phyloP scores from a whole-genome alignment of 2,888 invertebrate species.

The Erebia epiphron region DNA sequence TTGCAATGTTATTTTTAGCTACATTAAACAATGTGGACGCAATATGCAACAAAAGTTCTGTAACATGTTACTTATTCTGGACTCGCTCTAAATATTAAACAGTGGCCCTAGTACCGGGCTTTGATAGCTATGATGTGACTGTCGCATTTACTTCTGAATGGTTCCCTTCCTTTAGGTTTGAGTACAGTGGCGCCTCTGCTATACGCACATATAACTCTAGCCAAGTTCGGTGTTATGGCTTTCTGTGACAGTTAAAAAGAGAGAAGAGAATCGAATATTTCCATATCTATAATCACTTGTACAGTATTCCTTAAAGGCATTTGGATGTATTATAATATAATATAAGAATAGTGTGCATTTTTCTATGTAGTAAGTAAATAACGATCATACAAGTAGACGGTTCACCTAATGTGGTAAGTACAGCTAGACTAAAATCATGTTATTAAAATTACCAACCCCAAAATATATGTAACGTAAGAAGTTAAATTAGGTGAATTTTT shows the following conservation, averaged over 20 bases:
- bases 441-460: too few relatives aligned
- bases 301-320: conserved; percentile 5
- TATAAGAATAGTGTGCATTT: background rate
- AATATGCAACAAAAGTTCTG: background rate
- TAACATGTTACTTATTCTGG: background rate
- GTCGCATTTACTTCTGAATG: background rate
- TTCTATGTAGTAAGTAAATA: background rate
- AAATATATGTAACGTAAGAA: too few relatives aligned
- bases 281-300: background rate
- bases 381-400: background rate
- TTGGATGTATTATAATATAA: background rate
- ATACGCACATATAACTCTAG: too few relatives aligned
- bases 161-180: too few relatives aligned
- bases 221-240: background rate
- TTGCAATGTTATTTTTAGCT: background rate
- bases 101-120: background rate
- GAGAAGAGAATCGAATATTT: background rate
- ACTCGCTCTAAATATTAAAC: background rate
- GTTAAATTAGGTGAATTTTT: too few relatives aligned
- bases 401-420: background rate
- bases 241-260: background rate
- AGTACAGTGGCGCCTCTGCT: too few relatives aligned
- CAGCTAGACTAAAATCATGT: too few relatives aligned
- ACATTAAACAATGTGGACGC: background rate
- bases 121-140: background rate